Percentiles rank a stretch among this genome's conserved stretches.
Conservation (phyloP, 2,888 invertebrate genomes). For the Spatulosminthurus flaviceps region DNA sequence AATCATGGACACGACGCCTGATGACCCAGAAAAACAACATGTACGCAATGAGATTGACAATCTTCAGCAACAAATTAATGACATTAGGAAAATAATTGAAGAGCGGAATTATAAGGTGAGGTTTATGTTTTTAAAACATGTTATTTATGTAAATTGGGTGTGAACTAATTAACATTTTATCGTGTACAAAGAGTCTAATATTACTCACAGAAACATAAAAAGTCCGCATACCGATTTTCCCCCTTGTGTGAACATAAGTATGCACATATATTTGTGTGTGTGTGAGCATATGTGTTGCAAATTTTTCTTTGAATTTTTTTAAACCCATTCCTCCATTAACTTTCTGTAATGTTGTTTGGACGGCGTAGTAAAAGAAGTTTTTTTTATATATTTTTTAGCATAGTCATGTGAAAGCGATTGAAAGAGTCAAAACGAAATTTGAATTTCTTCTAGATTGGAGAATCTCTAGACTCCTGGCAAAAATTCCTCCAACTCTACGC, state of each 20-base stretch:
- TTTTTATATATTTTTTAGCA: neutral
- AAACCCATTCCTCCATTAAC: too few species aligned
- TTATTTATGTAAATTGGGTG: constrained; percentile 3
- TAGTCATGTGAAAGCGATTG: constrained; percentile 26
- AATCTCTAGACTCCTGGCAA: constrained; percentile 88
- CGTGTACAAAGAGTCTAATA: neutral
- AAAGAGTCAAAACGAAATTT: constrained; percentile 11
- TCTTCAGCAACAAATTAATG: constrained; percentile 80
- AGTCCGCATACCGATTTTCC: too few species aligned
- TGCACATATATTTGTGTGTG: too few species aligned
- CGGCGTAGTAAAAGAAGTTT: neutral
- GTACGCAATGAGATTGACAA: constrained; percentile 80
- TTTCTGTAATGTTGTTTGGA: neutral
- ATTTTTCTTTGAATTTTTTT: too few species aligned
- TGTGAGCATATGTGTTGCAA: too few species aligned
- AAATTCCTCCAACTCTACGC: constrained; percentile 84
- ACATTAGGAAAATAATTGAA: constrained; percentile 81
- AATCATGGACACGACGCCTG: constrained; percentile 81
- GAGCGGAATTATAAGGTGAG: constrained; percentile 78
- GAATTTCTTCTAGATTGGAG: constrained; percentile 73
- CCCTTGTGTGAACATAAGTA: too few species aligned
- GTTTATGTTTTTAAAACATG: neutral
- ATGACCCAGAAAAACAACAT: constrained; percentile 78
- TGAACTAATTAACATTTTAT: constrained; percentile 24
- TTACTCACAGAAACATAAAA: too few species aligned